Evolutionary conservation across 2,113 vertebrate species (phyloP).

Genomic region (Gasterosteus nipponicus): DNA sequence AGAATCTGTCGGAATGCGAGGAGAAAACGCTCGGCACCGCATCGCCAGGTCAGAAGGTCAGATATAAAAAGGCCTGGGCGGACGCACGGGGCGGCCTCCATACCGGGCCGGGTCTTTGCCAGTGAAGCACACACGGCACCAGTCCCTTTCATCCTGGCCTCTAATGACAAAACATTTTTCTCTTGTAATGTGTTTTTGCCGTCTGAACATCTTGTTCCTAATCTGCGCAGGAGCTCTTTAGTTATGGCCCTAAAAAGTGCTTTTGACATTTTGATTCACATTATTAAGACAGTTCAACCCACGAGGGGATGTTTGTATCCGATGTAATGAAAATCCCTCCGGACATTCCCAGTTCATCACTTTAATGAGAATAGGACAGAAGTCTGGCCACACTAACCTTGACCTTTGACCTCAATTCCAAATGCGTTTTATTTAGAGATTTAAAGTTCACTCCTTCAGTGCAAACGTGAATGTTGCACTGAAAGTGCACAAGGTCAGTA

Average conservation of each 20-base stretch:
- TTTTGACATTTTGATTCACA: neutral
- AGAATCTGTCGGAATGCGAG: constrained; percentile 28
- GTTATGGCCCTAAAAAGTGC: neutral
- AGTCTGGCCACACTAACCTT: neutral
- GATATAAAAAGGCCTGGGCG: constrained; percentile 27
- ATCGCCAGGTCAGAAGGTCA: constrained; percentile 28
- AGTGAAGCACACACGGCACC: neutral
- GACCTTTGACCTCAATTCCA: neutral
- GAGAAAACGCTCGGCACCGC: neutral
- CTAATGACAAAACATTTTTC: neutral
- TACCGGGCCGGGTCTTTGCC: too few species aligned
- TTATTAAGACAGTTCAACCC: neutral
- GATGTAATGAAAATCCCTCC: neutral
- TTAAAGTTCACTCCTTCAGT: neutral
- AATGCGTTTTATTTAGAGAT: neutral
- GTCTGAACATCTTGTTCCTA: neutral
- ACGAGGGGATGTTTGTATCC: neutral
- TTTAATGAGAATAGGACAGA: neutral
- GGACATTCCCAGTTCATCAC: neutral
- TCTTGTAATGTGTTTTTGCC: neutral
- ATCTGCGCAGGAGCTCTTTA: neutral
- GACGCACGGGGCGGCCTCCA: constrained; percentile 10
- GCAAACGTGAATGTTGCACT: neutral
- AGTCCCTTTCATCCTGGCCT: neutral
- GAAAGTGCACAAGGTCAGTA: neutral